phyloP scores from a whole-genome alignment of 2,888 invertebrate genomes.

The Morpho deidamia region DNA sequence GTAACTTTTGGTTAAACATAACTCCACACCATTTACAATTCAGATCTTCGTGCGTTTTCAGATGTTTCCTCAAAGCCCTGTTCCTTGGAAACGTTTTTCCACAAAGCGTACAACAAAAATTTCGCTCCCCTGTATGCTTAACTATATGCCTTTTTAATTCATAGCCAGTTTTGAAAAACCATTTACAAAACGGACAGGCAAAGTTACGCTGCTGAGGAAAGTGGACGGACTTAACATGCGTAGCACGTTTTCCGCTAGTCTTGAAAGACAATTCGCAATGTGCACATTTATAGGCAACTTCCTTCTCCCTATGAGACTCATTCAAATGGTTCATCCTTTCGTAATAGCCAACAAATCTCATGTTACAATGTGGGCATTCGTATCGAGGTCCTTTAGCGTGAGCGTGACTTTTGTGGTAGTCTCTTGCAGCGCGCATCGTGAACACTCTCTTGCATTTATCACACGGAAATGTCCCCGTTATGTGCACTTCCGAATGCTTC shows the following conservation, averaged over 20 bases:
- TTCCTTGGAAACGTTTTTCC: conserved; percentile 54
- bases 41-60: conserved; percentile 54
- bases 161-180: conserved; percentile 59
- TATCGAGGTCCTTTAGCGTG: conserved; percentile 61
- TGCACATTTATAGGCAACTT: conserved; percentile 52
- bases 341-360: conserved; percentile 59
- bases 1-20: conserved; percentile 41
- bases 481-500: conserved; percentile 65
- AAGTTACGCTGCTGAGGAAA: conserved; percentile 51
- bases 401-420: conserved; percentile 55
- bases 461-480: conserved; percentile 60
- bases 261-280: conserved; percentile 59
- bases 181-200: conserved; percentile 52
- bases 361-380: conserved; percentile 61
- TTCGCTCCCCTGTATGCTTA: conserved; percentile 54
- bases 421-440: conserved; percentile 55
- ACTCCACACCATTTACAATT: conserved; percentile 48
- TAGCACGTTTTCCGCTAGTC: conserved; percentile 58
- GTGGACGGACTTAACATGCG: conserved; percentile 52
- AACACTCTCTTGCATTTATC: conserved; percentile 55
- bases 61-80: conserved; percentile 48
- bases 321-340: conserved; percentile 62
- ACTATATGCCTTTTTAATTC: conserved; percentile 62
- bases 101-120: conserved; percentile 53
- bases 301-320: conserved; percentile 53